These are phyloP conservation scores for Bacillus rossius DNA, from an alignment of 1,140 invertebrate genomes.

Conservation along the genomic window DNA sequence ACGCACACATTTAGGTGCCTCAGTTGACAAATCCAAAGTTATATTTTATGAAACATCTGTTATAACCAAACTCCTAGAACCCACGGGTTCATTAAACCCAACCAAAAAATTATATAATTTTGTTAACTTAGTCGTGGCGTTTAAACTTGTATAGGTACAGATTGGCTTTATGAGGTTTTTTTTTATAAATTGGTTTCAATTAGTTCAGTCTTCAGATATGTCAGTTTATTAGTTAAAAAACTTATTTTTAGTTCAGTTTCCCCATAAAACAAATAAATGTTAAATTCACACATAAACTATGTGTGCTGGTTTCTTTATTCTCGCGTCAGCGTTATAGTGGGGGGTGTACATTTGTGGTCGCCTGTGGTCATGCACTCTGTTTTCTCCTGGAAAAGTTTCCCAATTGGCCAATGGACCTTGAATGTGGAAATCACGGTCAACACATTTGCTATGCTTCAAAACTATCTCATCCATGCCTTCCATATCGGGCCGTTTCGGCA, in stretches of 20 bases:
- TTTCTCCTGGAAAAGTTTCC: not conserved
- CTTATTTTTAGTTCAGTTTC: not conserved
- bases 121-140: too few species aligned
- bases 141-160: too few species aligned
- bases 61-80: too few species aligned
- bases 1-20: too few species aligned
- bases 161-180: too few species aligned
- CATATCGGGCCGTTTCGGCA: not conserved
- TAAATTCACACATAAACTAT: conserved; percentile 1
- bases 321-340: not conserved
- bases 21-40: too few species aligned
- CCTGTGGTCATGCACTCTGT: not conserved
- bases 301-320: not conserved
- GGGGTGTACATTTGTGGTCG: not conserved
- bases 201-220: too few species aligned
- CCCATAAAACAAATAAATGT: not conserved
- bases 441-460: not conserved
- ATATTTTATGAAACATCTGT: too few species aligned
- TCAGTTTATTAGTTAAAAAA: not conserved
- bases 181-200: too few species aligned
- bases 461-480: not conserved
- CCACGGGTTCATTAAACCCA: too few species aligned
- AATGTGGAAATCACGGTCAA: not conserved
- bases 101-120: too few species aligned
- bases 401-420: not conserved